Base-by-base conservation (phyloP, 2,797 vertebrate genomes). In the Psittacula echo region DNA sequence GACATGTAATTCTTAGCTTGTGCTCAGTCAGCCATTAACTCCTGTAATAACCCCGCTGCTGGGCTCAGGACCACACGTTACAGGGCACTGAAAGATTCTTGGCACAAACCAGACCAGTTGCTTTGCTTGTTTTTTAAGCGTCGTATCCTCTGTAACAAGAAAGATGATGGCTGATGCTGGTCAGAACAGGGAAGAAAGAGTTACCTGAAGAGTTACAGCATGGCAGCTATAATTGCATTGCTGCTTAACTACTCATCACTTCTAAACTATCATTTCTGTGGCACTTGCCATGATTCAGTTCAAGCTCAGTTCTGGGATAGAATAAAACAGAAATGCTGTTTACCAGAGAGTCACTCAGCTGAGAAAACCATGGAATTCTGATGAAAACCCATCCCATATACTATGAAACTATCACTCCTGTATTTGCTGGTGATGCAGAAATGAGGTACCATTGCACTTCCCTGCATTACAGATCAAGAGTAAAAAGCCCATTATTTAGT, bases 1-100 rank as follows among this genome's bases (percentile, higher is more conserved):
- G 87, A 89, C 77, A 87, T 68, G 34, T 96, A 91, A 92, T 87
- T 96, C 90, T 89, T 89, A 83, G 72, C n/a, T 24, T 56, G 81
- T 71, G 77, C 78, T 91, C 95, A 90, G 60, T 92, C 89, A 56
- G 91, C 87, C 94, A 37, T 37, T 37, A 60, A 26, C 34, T 37
- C 58, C 23, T 18, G 23, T 37, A 60, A 60, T 18, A 60, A 60
- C 34, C 58, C 23, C 1, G 3, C 77, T 92, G 70, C 68, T 48
- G 81, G 80, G 89, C 51, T 94, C 82, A 89, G 71, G 74, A 93
- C 83, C 84, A 80, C 70, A 67, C 83, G 48, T 83, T 76, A 47
- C 3, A 50, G 89, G 76, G 58, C 82, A 86, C 73, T 78, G 94
- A 94, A 94, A 89, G 79, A 73, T 66, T 85, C 76, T 51, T 82